Base-by-base conservation (phyloP, 2,797 vertebrate species). In the Acrocephalus scirpaceus region DNA sequence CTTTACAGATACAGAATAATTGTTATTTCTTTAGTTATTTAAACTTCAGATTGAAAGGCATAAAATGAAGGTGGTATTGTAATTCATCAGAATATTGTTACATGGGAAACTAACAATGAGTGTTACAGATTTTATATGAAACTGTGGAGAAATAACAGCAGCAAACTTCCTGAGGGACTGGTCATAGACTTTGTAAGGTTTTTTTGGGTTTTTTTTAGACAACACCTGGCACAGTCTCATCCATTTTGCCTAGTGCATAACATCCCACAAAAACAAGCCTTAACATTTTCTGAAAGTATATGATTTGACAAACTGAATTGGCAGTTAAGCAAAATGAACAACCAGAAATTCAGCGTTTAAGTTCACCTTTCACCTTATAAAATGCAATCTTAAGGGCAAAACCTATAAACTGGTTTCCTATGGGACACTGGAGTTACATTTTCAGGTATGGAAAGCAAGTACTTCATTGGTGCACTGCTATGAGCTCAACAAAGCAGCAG, bases 401-500 rank as follows among this genome's bases (percentile, higher is more conserved):
- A 38, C 6, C 38, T 4, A 42, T 11, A 5, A 42, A 54, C 11
- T 61, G 21, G 7, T 15, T 66, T 61, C 61, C 53, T 61, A 2
- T 34, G 14, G n/a, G 9, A 34, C 21, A 9, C 4, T 29, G 20
- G 4, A n/a, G 11, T 50, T 47, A 2, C 5, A 19, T 48, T 50
- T 50, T 80, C 22, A 50, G 54, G 3, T 36, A 6, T 16, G 8
- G 65, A 80, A 80, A 51, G 32, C 15, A 56, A 20, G 3, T 14
- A 27, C 3, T 60, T 67, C 22, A 19, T 10, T 7, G 18, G 14
- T 42, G 32, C 8, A 9, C 3, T 13, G 14, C 54, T 62, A 7
- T 10, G 12, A 36, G 10, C 62, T 82, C 0, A 0, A 62, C 9
- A 74, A n/a, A 50, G 3, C 27, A 36, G 11, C 34, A 6, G 19